Evolutionary conservation across 2,797 vertebrate species (phyloP), one percentile per base, ranked within the genome.

Genomic region (Enteromius unitaeniatus): DNA sequence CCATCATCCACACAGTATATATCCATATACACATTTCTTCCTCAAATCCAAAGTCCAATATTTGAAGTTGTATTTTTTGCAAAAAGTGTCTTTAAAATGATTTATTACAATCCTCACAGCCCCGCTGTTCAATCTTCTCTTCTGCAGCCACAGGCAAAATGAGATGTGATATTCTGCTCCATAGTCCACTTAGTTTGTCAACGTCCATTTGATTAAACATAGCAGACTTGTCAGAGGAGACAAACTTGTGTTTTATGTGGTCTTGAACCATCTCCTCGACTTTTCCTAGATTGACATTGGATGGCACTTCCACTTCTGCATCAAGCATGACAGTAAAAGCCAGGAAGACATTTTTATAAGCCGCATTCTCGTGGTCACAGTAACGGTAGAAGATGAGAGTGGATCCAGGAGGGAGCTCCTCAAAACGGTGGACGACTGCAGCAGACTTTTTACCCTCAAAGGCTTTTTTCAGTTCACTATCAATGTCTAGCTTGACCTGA

Each of bases 311-410:
- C 0, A 95, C 92, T 28, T 96, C 93, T 0, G 96, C 95, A 51
- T 93, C 95, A 67, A 96, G 90, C 28, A 96, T 91, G 13, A 97
- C 93, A 0, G 95, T 96, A 77, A 96, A 95, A 84, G 96, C 88
- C 65, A 99, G 86, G 15, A 97, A 96, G 80, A 95, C 96, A 0
- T 90, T 93, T 91, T 98, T 99, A 86, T 95, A 99, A 23, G 96
- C 96, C 0, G 97, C 95, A 0, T 91, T 97, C 90, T 97, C 96
- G 0, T 99, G 97, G 90, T 99, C 97, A 0, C 98, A 99, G 89
- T 99, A 99, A 82, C 97, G 99, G 88, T 99, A 99, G 90, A 99
- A 99, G 89, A 99, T 99, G 65, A 99, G 93, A 6, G 97, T 96
- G 88, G 97, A 95, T 45, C 94, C 95, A 0, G 97, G 95, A 0